These are phyloP conservation scores for Heteronetta atricapilla DNA, from an alignment of 2,113 vertebrate species.

Conservation along the genomic window DNA sequence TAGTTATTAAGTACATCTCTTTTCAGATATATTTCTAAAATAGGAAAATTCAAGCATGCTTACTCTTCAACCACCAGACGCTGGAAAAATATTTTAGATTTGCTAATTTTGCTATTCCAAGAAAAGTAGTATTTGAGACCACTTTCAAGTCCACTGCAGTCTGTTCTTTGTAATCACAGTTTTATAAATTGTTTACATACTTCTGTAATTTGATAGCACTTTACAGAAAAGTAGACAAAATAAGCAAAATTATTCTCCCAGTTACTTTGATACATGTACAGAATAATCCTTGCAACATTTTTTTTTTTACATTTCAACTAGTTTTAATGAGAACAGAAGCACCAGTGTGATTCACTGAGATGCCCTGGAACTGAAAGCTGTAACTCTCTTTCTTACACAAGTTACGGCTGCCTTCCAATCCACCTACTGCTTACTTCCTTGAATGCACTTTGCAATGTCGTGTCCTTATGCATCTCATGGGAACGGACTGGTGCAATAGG, in stretches of 20 bases:
- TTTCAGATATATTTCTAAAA: background rate
- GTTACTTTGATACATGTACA: background rate
- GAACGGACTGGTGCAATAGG: background rate
- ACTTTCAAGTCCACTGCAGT: background rate
- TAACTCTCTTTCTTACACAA: background rate
- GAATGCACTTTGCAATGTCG: background rate
- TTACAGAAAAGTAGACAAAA: background rate
- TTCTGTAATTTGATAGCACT: background rate
- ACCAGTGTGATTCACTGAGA: background rate
- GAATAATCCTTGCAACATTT: background rate
- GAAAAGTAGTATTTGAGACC: background rate
- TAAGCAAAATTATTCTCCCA: background rate
- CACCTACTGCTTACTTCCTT: background rate
- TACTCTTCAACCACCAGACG: background rate
- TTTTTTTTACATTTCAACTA: background rate
- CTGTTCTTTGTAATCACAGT: background rate
- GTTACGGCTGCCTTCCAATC: background rate
- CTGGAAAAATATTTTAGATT: background rate
- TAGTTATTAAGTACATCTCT: background rate
- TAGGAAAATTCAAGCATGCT: background rate
- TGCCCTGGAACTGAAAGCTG: background rate
- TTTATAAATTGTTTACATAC: background rate
- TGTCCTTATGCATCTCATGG: fast-evolving
- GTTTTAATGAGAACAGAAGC: background rate
- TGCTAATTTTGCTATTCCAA: background rate